Evolutionary conservation across 2,113 vertebrate genomes (phyloP).

Genomic region (Dromiciops gliroides): DNA sequence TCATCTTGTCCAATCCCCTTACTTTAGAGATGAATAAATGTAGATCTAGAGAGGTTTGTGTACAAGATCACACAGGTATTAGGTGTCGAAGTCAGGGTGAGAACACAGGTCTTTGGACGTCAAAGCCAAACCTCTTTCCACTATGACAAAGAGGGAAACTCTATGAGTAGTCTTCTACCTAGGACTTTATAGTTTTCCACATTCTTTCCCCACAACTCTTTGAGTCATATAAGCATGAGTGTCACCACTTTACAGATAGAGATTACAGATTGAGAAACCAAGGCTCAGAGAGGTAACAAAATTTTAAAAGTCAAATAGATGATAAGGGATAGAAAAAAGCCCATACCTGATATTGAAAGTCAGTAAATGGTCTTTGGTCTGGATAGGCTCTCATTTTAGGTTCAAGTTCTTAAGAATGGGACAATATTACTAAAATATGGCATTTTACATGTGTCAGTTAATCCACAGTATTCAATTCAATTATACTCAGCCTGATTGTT

Average conservation of each 20-base stretch:
- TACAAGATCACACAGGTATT: background rate
- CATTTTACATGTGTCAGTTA: background rate
- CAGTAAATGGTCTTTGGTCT: background rate
- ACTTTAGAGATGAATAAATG: background rate
- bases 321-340: background rate
- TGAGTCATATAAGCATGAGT: background rate
- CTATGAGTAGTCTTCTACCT: background rate
- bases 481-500: too few species aligned
- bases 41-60: background rate
- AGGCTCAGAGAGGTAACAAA: background rate
- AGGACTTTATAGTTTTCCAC: background rate
- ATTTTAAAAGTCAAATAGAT: background rate
- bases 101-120: background rate
- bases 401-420: background rate
- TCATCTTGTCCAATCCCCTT: background rate
- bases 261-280: background rate
- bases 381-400: background rate
- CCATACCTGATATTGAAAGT: background rate
- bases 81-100: background rate
- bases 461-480: background rate
- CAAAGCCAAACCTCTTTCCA: background rate
- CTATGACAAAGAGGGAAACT: background rate
- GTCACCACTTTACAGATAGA: background rate
- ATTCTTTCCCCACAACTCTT: background rate
- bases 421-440: background rate